Base-by-base conservation (phyloP, 2,113 vertebrate species). In the Gasterosteus aculeatus region DNA sequence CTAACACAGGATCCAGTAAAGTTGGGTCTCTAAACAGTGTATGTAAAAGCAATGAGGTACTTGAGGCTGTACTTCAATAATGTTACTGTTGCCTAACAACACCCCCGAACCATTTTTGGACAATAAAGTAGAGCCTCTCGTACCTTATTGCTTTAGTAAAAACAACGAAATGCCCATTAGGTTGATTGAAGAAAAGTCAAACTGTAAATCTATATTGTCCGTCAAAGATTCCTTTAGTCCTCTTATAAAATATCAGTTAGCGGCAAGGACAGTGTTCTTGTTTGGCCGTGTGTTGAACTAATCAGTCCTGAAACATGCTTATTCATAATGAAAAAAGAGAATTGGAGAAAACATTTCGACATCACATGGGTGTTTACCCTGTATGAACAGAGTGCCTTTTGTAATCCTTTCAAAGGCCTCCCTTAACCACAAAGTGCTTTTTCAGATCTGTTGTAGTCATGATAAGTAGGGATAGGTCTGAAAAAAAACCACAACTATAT, bases 251-350 rank as follows among this genome's bases (percentile, higher is more conserved):
- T 70, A 84, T 78, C 42, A 74, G 77, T 71, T 70, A 84, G 31
- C 58, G 47, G 72, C 62, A 82, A 66, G 83, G 80, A 74, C 72
- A 84, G 44, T 73, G 85, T 73, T 73, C 69, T 80, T 78, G 77
- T 85, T 87, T 82, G 54, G 66, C 78, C 80, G 61, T 68, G 69
- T 88, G 80, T 89, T 76, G 76, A 82, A 83, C 72, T 78, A 72
- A 86, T 79, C 76, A 59, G 64, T 74, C 74, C 63, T 90, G 68
- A 87, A 92, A 91, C 66, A 87, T 88, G 83, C 64, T 70, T 80
- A 83, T 89, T 88, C 72, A 89, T 87, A 78, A 83, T 88, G 65
- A 71, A 89, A 59, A 75, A 64, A 63, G 15, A 70, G 51, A 83
- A 64, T 29, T 49, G 33, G 29, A 26, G 35, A 38, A 61, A 87